A percentile compares a stretch with the other conserved stretches of the same genome.
phyloP scores from a whole-genome alignment of 1,140 invertebrate species.

The Caligus rogercresseyi region DNA sequence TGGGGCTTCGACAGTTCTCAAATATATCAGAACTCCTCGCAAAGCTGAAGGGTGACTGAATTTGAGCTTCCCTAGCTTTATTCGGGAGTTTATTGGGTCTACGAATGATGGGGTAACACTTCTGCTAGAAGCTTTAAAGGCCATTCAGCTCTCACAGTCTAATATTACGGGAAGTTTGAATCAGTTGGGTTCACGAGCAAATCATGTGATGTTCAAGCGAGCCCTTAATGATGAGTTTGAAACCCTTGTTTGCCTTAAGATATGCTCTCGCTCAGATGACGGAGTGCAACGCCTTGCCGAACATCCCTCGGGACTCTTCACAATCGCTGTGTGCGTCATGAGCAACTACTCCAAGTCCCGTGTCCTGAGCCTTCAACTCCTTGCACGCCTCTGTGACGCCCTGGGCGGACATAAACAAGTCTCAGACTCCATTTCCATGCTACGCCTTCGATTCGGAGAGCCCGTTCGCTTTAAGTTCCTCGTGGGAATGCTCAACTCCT shows the following conservation, averaged over 20 bases:
- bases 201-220: conserved; percentile 30
- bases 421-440: conserved; percentile 69
- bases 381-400: conserved; percentile 5
- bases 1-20: conserved; percentile 65
- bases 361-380: conserved; percentile 55
- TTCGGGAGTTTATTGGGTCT: conserved; percentile 66
- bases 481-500: conserved; percentile 51
- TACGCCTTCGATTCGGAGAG: conserved; percentile 70
- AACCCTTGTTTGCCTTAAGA: conserved; percentile 62
- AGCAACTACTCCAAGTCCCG: conserved; percentile 63
- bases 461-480: conserved; percentile 75
- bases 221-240: conserved; percentile 68
- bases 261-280: conserved; percentile 44
- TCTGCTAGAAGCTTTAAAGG: conserved; percentile 59
- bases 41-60: conserved; percentile 60
- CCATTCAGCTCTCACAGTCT: conserved; percentile 42
- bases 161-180: conserved; percentile 22
- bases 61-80: conserved; percentile 60
- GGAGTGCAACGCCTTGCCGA: conserved; percentile 49
- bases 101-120: conserved; percentile 61
- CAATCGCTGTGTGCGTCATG: conserved; percentile 65
- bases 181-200: conserved; percentile 10
- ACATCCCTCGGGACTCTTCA: conserved; percentile 61
- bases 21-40: conserved; percentile 67
- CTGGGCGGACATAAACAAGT: conserved; percentile 33